A percentile compares a stretch with the other conserved stretches of the same genome.
Conservation (phyloP, 2,113 vertebrate species). For the Clarias gariepinus region DNA sequence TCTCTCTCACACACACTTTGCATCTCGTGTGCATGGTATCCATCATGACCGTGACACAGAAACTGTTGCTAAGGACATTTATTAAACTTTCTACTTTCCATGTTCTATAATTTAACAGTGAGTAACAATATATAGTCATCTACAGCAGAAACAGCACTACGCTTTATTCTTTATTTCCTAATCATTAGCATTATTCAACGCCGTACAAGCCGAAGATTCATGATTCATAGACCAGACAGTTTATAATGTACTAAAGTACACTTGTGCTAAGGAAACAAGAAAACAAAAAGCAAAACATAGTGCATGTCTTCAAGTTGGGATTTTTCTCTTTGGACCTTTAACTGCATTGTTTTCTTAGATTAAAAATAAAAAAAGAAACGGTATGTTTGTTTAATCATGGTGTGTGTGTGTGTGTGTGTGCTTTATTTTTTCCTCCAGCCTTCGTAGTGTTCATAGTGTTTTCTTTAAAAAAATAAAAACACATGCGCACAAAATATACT, state of each 20-base stretch:
- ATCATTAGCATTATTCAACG: background rate
- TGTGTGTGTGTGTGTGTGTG: background rate
- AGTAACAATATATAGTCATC: background rate
- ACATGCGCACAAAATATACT: background rate
- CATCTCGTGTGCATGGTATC: background rate
- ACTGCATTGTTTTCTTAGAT: background rate
- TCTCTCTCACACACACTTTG: conserved; percentile 43
- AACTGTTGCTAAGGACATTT: background rate
- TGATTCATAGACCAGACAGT: background rate
- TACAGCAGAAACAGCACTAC: background rate
- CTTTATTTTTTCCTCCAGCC: background rate
- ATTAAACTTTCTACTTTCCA: background rate
- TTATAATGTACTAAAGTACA: background rate
- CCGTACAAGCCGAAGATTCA: background rate
- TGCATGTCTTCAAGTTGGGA: background rate
- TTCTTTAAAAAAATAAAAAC: background rate
- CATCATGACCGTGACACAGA: background rate
- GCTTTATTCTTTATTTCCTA: conserved; percentile 19
- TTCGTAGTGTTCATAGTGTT: background rate
- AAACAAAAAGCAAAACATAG: background rate
- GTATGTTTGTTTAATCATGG: background rate
- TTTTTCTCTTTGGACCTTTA: background rate
- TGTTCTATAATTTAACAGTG: background rate
- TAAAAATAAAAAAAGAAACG: background rate
- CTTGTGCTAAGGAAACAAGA: background rate